phyloP scores from a whole-genome alignment of 2,888 invertebrate species.

The Drosophila antonietae region DNA sequence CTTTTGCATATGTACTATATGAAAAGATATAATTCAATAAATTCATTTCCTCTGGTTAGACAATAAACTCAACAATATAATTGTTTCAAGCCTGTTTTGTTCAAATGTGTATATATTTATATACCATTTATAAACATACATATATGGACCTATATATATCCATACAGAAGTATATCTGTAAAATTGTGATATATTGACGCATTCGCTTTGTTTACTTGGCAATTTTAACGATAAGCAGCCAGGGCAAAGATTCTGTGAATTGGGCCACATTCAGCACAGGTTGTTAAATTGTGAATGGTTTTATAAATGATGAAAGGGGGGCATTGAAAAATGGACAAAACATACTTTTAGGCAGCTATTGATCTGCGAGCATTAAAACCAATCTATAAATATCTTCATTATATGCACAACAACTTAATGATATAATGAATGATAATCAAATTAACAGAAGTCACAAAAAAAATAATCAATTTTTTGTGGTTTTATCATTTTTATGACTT shows the following conservation, averaged over 20 bases:
- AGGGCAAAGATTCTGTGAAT: conserved; percentile 54
- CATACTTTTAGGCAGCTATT: conserved; percentile 66
- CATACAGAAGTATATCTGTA: not conserved
- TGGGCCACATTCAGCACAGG: conserved; percentile 42
- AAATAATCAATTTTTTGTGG: not conserved
- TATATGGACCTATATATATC: too few relatives aligned
- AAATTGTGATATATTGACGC: conserved; percentile 2
- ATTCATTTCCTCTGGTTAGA: not conserved
- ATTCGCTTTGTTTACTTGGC: conserved; percentile 56
- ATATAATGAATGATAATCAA: conserved; percentile 3
- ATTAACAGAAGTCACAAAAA: conserved; percentile 1
- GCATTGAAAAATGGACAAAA: conserved; percentile 23
- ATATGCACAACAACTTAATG: not conserved
- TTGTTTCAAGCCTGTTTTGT: not conserved
- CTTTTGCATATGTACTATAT: not conserved
- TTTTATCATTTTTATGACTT: too few relatives aligned
- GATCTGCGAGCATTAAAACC: not conserved
- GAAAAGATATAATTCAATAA: not conserved
- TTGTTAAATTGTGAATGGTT: conserved; percentile 17
- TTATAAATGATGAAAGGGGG: not conserved
- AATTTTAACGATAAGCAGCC: conserved; percentile 65
- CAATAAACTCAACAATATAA: not conserved
- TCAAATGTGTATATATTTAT: not conserved
- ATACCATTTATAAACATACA: not conserved
- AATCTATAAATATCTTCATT: conserved; percentile 7